phyloP scores from a whole-genome alignment of 2,888 invertebrate genomes.

The Lomographa bimaculata region DNA sequence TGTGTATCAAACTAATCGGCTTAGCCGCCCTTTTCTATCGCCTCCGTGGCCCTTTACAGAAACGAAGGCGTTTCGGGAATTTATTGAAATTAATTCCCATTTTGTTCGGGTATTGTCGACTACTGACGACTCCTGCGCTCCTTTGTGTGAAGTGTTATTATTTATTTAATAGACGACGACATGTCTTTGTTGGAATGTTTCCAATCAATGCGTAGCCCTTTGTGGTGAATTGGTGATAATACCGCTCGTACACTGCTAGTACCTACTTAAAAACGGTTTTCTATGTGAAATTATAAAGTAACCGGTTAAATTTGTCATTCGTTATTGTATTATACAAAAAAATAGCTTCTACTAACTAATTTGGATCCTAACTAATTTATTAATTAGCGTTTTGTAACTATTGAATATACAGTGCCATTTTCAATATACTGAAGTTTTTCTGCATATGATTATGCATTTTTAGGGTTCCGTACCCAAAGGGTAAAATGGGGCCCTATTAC shows the following conservation, averaged over 20 bases:
- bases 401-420: no score
- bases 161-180: constrained; percentile 78
- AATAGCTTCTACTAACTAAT: not conserved
- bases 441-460: no score
- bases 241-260: constrained; percentile 10
- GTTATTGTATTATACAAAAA: no score
- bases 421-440: no score
- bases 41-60: constrained; percentile 59
- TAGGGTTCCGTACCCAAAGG: no score
- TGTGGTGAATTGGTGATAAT: constrained; percentile 15
- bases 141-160: constrained; percentile 68
- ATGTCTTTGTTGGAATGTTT: constrained; percentile 62
- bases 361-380: not conserved
- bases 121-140: constrained; percentile 58
- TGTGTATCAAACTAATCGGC: constrained; percentile 77
- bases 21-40: constrained; percentile 61
- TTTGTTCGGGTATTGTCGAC: constrained; percentile 77
- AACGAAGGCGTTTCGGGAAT: constrained; percentile 77
- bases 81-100: constrained; percentile 79
- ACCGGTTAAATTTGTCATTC: no score
- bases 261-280: constrained; percentile 8
- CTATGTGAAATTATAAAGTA: no score
- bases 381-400: not conserved
- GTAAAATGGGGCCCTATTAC: no score
- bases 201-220: constrained; percentile 54